phyloP scores from a whole-genome alignment of 2,797 vertebrate species.

The Hoplostethus atlanticus region DNA sequence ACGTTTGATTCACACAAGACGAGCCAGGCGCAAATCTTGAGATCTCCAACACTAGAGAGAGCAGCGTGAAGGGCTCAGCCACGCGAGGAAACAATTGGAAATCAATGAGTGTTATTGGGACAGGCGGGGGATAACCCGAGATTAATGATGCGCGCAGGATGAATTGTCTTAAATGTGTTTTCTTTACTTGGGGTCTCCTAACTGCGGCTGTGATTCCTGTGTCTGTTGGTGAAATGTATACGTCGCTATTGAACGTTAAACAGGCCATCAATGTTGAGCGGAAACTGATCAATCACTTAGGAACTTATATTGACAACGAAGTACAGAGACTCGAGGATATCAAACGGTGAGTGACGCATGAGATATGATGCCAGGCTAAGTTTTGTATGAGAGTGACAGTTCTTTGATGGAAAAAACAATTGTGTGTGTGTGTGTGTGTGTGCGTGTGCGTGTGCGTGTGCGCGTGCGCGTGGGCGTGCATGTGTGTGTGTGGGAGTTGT shows the following conservation, averaged over 20 bases:
- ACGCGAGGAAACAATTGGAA: neutral
- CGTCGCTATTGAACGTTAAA: constrained; percentile 87
- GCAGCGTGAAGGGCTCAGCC: neutral
- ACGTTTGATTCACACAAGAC: constrained; percentile 4
- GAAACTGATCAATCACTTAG: constrained; percentile 83
- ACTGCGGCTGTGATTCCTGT: constrained; percentile 26
- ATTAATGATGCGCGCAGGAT: constrained; percentile 30
- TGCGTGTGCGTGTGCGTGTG: neutral
- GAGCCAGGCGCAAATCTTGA: constrained; percentile 1
- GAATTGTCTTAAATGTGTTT: constrained; percentile 25
- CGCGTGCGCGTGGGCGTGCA: too few species aligned
- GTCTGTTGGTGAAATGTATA: constrained; percentile 83
- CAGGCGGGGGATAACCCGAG: too few species aligned
- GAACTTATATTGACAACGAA: constrained; percentile 86
- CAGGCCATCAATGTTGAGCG: constrained; percentile 85
- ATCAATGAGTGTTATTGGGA: too few species aligned
- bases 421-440: too few species aligned
- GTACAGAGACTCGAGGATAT: constrained; percentile 85
- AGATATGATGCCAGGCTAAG: too few species aligned
- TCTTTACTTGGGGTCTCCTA: constrained; percentile 35
- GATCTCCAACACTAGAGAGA: constrained; percentile 19
- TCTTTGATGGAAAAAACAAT: too few species aligned
- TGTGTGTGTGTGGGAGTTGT: neutral
- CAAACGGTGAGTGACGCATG: constrained; percentile 81
- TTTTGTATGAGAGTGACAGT: too few species aligned